Evolutionary conservation across 2,797 vertebrate genomes (phyloP).

Genomic region (Prionace glauca): DNA sequence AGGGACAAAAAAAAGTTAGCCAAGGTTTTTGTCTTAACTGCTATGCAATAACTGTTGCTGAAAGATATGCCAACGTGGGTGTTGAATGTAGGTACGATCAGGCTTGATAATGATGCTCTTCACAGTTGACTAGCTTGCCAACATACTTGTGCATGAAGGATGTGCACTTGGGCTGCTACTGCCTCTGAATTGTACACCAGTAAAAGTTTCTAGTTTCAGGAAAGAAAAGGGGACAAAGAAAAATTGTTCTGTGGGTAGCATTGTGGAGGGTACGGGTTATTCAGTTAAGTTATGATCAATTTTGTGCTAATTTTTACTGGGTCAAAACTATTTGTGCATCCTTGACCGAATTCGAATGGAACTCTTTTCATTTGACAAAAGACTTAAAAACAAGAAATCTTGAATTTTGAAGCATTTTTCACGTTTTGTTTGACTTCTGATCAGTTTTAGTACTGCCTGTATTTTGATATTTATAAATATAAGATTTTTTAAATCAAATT

Average conservation of each 20-base stretch:
- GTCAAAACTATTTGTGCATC: not conserved
- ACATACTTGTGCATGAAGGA: not conserved
- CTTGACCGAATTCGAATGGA: not conserved
- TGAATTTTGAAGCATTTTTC: not conserved
- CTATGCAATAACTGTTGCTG: not conserved
- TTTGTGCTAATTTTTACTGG: not conserved
- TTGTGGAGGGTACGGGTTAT: not conserved
- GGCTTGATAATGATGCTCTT: not conserved
- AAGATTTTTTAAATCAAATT: not conserved
- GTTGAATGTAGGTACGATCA: constrained; percentile 5
- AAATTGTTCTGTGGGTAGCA: not conserved
- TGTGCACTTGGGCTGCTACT: not conserved
- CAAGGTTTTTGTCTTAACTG: not conserved
- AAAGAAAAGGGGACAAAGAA: not conserved
- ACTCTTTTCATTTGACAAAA: not conserved
- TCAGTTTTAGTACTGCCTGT: not conserved
- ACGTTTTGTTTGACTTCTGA: not conserved
- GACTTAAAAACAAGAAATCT: not conserved
- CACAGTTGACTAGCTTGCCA: not conserved
- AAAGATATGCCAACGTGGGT: not conserved
- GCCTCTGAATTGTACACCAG: not conserved
- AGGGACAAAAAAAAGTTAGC: not conserved
- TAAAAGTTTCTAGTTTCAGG: not conserved
- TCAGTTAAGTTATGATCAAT: not conserved
- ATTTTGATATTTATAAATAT: not conserved